Evolutionary conservation across 2,797 vertebrate species (phyloP).

Genomic region (Hydrocynus forskahlii): DNA sequence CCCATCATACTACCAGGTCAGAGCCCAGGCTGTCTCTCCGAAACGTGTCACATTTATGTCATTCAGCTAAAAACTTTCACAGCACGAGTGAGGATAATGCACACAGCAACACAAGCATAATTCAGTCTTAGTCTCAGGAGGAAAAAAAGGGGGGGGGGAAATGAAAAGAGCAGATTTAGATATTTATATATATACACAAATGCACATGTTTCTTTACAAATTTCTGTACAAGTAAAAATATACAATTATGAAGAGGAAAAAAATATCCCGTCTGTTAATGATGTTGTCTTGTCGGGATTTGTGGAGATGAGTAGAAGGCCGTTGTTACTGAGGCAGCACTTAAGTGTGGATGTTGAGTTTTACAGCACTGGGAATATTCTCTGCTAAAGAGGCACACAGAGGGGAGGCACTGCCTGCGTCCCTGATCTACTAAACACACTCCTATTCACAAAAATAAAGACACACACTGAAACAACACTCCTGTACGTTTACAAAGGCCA

Average conservation of each 20-base stretch:
- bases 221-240: conserved; percentile 61
- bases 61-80: conserved; percentile 12
- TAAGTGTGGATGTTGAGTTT: conserved; percentile 22
- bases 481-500: background rate
- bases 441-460: background rate
- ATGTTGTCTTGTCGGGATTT: conserved; percentile 16
- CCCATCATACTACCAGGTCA: background rate
- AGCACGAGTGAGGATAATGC: conserved; percentile 3
- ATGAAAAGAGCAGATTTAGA: conserved; percentile 28
- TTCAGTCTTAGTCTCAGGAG: conserved; percentile 25
- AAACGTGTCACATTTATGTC: background rate
- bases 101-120: conserved; percentile 37
- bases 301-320: conserved; percentile 21
- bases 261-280: conserved; percentile 35
- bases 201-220: conserved; percentile 48
- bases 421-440: conserved; percentile 35
- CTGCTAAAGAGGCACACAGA: conserved; percentile 57
- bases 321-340: conserved; percentile 42
- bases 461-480: background rate
- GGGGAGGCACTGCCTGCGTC: conserved; percentile 49
- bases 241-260: conserved; percentile 39
- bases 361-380: conserved; percentile 32
- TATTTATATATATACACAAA: conserved; percentile 50
- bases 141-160: conserved; percentile 28
- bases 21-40: background rate